Evolutionary conservation across 2,113 vertebrate genomes (phyloP).

Genomic region (Rhagologus leucostigma): DNA sequence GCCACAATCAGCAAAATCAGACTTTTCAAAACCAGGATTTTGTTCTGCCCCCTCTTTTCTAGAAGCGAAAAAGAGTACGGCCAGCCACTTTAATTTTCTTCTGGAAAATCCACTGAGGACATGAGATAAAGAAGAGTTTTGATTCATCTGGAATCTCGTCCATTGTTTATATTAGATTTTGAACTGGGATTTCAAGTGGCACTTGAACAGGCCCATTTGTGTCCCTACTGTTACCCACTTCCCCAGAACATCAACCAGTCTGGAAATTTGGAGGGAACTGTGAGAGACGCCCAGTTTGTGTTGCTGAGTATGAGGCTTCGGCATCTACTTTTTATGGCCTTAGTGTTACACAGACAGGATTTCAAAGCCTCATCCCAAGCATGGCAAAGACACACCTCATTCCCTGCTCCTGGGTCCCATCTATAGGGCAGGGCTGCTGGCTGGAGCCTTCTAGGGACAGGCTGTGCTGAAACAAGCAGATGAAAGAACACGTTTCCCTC

Average conservation of each 20-base stretch:
- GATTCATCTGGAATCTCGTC: neutral
- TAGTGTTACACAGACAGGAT: neutral
- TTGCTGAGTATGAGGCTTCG: neutral
- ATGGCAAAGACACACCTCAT: neutral
- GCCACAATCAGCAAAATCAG: neutral
- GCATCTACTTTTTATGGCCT: neutral
- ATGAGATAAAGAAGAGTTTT: neutral
- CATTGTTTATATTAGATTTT: neutral
- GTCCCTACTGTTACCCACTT: neutral
- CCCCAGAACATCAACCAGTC: neutral
- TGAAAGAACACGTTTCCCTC: neutral
- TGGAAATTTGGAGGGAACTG: neutral
- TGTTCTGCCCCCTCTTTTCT: neutral
- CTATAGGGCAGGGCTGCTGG: conserved; percentile 29
- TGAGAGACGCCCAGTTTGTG: neutral
- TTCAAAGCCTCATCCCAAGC: neutral
- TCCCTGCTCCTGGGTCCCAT: neutral
- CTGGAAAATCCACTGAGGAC: neutral
- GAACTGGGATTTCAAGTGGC: neutral
- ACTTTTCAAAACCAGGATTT: neutral
- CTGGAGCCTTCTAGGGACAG: conserved; percentile 30
- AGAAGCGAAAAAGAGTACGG: neutral
- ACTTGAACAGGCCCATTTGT: neutral
- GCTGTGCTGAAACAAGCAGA: conserved; percentile 14
- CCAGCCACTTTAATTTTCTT: neutral